phyloP scores from a whole-genome alignment of 2,797 vertebrate species.

The Nothura maculosa region DNA sequence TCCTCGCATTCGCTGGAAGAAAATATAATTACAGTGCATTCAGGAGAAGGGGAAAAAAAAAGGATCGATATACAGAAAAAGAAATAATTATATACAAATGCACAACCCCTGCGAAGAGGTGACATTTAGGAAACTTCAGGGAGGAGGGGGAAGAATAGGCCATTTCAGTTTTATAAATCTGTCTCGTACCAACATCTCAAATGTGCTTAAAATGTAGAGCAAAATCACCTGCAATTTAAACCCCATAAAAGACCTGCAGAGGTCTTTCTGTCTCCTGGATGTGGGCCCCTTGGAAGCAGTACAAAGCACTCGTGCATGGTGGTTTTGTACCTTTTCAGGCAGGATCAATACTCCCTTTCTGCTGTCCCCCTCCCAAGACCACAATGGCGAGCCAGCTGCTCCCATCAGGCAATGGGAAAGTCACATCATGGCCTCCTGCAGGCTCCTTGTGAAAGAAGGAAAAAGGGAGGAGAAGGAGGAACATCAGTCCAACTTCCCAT shows the following conservation, averaged over 20 bases:
- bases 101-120: neutral
- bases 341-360: neutral
- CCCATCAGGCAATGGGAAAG: neutral
- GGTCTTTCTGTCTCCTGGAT: neutral
- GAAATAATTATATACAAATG: constrained; percentile 57
- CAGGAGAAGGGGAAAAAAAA: constrained; percentile 13
- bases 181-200: neutral
- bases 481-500: fast-evolving
- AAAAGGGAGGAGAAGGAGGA: neutral
- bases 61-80: constrained; percentile 59
- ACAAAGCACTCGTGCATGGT: neutral
- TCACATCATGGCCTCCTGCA: neutral
- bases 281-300: neutral
- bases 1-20: neutral
- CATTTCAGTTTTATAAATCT: neutral
- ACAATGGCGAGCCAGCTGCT: neutral
- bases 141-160: neutral
- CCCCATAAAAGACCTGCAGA: neutral
- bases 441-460: fast-evolving
- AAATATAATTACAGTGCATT: constrained; percentile 37
- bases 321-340: neutral
- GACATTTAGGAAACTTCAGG: neutral
- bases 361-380: neutral
- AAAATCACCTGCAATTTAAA: neutral
- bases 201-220: neutral